phyloP scores from a whole-genome alignment of 1,140 invertebrate genomes.

The Anoplophora glabripennis region DNA sequence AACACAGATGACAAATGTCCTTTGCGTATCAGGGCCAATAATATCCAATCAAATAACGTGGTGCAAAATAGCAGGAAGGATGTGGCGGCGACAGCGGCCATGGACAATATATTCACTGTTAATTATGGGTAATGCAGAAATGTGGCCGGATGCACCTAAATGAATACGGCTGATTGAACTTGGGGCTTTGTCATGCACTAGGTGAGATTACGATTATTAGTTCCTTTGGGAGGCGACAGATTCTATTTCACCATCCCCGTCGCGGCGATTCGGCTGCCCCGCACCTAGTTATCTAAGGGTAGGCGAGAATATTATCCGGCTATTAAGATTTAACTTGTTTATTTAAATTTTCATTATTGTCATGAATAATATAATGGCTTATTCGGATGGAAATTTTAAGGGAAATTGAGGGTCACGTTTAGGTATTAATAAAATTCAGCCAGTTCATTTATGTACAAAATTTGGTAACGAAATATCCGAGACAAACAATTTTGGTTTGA shows the following conservation, averaged over 20 bases:
- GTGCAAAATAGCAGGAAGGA: slow-evolving; percentile 24
- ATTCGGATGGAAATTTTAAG: no score
- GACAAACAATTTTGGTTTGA: no score
- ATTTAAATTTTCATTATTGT: no score
- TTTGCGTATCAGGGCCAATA: slow-evolving; percentile 9
- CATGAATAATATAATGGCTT: no score
- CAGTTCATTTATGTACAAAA: no score
- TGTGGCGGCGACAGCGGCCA: slow-evolving; percentile 29
- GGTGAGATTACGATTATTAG: slow-evolving; percentile 22
- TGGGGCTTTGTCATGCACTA: slow-evolving; percentile 17
- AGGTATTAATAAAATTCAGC: no score
- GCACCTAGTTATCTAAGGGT: no score
- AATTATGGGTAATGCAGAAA: slow-evolving; percentile 34
- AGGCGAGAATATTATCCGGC: no score
- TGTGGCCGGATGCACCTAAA: slow-evolving; percentile 31
- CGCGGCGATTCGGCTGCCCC: not conserved
- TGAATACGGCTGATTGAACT: slow-evolving; percentile 29
- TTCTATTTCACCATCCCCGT: slow-evolving; percentile 7
- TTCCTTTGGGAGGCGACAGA: slow-evolving; percentile 14
- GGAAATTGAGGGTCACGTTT: no score
- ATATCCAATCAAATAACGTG: slow-evolving; percentile 16
- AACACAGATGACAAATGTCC: not conserved
- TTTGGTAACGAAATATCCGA: no score
- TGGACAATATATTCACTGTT: slow-evolving; percentile 36
- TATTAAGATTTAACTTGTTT: no score